Evolutionary conservation across 2,888 invertebrate genomes (phyloP).

Genomic region (Cremastobaeus sp.): DNA sequence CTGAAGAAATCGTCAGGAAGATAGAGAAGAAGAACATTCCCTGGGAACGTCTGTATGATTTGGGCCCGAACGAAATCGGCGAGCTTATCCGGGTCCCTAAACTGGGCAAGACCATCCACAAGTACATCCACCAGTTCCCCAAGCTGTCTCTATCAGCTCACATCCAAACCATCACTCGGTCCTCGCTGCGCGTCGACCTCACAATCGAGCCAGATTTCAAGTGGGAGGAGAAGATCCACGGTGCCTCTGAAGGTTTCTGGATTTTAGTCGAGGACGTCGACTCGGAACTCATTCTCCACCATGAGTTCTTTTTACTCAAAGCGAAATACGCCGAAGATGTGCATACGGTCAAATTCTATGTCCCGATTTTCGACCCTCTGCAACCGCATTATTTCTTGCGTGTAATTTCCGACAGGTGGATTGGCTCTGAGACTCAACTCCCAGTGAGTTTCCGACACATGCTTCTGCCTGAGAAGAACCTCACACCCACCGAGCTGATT

Average conservation of each 20-base stretch:
- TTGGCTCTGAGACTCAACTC: conserved; percentile 95
- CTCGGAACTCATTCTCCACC: conserved; percentile 94
- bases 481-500: conserved; percentile 88
- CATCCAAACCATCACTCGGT: conserved; percentile 97
- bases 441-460: conserved; percentile 98
- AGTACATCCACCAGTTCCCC: conserved; percentile 97
- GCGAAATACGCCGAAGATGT: conserved; percentile 96
- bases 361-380: conserved; percentile 98
- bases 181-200: conserved; percentile 95
- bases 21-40: conserved; percentile 98
- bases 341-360: conserved; percentile 97
- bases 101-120: conserved; percentile 96
- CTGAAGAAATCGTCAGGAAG: conserved; percentile 97
- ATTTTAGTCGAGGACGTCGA: conserved; percentile 92
- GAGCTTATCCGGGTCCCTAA: conserved; percentile 95
- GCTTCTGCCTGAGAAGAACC: conserved; percentile 88
- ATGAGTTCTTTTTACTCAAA: conserved; percentile 93
- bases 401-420: conserved; percentile 94
- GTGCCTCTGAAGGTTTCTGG: conserved; percentile 92
- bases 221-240: conserved; percentile 97
- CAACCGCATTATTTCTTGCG: conserved; percentile 98
- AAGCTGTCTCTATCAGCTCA: conserved; percentile 97
- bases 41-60: conserved; percentile 95
- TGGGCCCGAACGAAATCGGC: conserved; percentile 98
- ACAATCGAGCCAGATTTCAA: conserved; percentile 99